Percentiles rank a stretch among this genome's conserved stretches.
Evolutionary conservation across 2,797 vertebrate genomes (phyloP).

Genomic region (Onychomys arenicola): DNA sequence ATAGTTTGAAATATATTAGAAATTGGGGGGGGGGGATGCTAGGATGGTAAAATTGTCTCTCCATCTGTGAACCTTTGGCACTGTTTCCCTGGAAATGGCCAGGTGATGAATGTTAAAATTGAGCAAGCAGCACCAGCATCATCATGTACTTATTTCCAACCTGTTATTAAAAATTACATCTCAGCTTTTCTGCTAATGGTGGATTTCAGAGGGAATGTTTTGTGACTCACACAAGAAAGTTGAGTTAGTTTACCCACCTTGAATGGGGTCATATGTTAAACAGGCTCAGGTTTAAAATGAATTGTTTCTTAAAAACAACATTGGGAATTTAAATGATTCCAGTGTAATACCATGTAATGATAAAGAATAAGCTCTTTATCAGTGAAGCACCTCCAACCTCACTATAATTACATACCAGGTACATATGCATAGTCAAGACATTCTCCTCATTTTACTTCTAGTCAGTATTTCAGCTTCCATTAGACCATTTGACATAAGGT

Average conservation of each 20-base stretch:
- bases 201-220: constrained; percentile 5
- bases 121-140: neutral
- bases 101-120: neutral
- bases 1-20: neutral
- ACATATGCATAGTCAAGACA: neutral
- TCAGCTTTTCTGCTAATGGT: neutral
- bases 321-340: constrained; percentile 1
- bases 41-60: neutral
- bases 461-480: constrained; percentile 3
- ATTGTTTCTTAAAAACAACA: neutral
- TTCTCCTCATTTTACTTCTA: constrained; percentile 23
- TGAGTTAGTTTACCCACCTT: neutral
- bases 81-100: neutral
- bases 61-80: neutral
- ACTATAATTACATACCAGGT: neutral
- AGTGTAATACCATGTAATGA: neutral
- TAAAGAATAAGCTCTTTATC: constrained; percentile 31
- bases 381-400: neutral
- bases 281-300: constrained; percentile 2
- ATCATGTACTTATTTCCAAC: neutral
- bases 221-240: neutral
- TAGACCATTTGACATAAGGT: neutral
- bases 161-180: neutral
- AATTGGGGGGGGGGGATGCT: neutral
- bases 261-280: neutral